Evolutionary conservation across 2,888 invertebrate genomes (phyloP), one percentile per base, ranked within the genome.

Genomic region (Hydrotaea diabolus): DNA sequence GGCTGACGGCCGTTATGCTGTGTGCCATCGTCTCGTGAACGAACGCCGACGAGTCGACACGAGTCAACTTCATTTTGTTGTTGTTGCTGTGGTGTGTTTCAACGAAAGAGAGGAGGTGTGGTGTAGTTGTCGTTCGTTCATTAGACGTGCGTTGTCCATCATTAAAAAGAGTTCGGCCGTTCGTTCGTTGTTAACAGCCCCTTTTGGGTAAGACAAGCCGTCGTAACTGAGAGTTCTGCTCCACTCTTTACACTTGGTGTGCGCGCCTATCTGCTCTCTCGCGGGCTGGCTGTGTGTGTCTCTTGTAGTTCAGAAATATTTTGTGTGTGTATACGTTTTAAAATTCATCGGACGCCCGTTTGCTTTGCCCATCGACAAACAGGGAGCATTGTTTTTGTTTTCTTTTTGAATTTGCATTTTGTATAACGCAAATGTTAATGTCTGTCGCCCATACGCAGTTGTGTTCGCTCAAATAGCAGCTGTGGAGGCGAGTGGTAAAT

Each of bases 351-450:
- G 77, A 80, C 82, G 82, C 85, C 82, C 77, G 69, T 21, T 69
- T 69, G 5, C 59, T 59, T 26, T 59, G 59, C 59, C 59, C 26
- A 11, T 59, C 23, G 39, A 69, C 46, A 36, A n/a, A 4, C 7
- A 7, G 31, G 31, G 39, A 69, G 21, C 21, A 46, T 69, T 69
- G 69, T 23, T 31, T 69, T 69, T 46, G 9, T 23, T 19, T 69
- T 66, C 36, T 66, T 77, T 85, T 31, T 71, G 57, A 85, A 85
- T 85, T 85, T 82, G 79, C 85, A 85, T 85, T 85, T 85, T 62
- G 53, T 82, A 85, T 80, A 82, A 82, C 79, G 82, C 77, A 85
- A 84, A 85, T 82, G 64, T 62, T 57, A 66, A 36, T 17, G 43
- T 76, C 31, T 55, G 62, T 79, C 39, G 3, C 11, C 39, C 36